phyloP scores from a whole-genome alignment of 2,888 invertebrate species.

The Serrognathus titanus region DNA sequence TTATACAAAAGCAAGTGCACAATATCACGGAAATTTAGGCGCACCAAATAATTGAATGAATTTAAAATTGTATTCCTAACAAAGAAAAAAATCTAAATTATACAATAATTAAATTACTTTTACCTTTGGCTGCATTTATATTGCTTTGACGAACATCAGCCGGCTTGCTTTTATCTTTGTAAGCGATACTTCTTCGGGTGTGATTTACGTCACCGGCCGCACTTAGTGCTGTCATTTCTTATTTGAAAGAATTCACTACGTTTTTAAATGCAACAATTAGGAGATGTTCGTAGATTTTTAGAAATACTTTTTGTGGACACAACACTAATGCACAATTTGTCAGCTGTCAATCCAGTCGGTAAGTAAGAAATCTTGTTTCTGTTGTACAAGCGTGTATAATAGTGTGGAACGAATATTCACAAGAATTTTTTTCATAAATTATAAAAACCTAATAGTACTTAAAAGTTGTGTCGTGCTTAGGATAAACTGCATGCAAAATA shows the following conservation, averaged over 20 bases:
- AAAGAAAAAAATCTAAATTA: neutral
- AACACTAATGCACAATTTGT: neutral
- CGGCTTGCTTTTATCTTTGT: conserved; percentile 92
- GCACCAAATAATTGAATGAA: neutral
- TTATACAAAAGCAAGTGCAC: neutral
- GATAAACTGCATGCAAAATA: too few relatives aligned
- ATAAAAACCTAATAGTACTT: too few relatives aligned
- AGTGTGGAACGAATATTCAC: too few relatives aligned
- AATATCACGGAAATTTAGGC: neutral
- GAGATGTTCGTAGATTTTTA: neutral
- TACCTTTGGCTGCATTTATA: conserved; percentile 97
- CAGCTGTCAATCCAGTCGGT: neutral
- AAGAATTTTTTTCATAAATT: too few relatives aligned
- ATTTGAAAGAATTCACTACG: neutral
- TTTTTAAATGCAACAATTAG: neutral
- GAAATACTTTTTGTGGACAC: neutral
- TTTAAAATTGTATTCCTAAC: neutral
- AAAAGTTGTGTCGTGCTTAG: too few relatives aligned
- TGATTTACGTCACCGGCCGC: conserved; percentile 50
- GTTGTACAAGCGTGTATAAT: too few relatives aligned
- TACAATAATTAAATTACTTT: neutral
- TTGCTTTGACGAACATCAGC: conserved; percentile 91
- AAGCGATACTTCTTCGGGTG: conserved; percentile 55
- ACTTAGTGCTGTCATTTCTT: conserved; percentile 48
- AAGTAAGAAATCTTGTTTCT: too few relatives aligned